Base-by-base conservation (phyloP, 2,888 invertebrate genomes). In the Elaeidobius kamerunicus region DNA sequence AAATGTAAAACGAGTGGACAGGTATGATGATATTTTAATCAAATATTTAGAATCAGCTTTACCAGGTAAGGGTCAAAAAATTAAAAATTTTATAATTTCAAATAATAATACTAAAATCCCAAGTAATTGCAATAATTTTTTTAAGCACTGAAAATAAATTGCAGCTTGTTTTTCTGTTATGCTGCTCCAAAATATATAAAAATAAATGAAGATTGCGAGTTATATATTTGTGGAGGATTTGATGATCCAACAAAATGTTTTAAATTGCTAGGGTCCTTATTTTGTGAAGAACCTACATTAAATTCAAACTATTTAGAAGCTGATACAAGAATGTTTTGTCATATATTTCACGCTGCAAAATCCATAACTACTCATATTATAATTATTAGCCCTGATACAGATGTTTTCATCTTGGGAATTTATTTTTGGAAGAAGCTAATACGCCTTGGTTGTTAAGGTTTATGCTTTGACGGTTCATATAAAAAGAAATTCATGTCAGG, bases 231-330 rank as follows among this genome's bases (percentile, higher is more conserved):
- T 23, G 9, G 23, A 23, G 23, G 9, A 23, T 23, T 23, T 23
- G 23, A 23, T 23, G 9, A 23, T 23, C 23, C 23, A 23, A 9
- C 53, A 51, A 60, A 60, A 60, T 62, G 55, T 54, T 60, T 53
- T 46, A 61, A 59, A 44, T 34, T 57, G 38, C 50, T 60, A 63
- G 60, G 59, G 6, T 60, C 59, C 60, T 53, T 19, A 56, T 52
- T 63, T 59, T 58, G 6, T 59, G 59, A 62, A 36, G 62, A 58
- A 59, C 58, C 46, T 59, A 61, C 63, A 46, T 63, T 63, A 54
- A 40, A 59, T 38, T 62, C 56, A 38, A 62, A 64, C 50, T 55
- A 62, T 38, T 60, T 57, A 58, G 62, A 63, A 58, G 63, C 61
- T 16, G 49, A 49, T 36, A 50, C 54, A 43, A 54, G 44, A 17